Percentiles rank a stretch among this genome's conserved stretches.
These are phyloP conservation scores for Crossoptilon crossoptilon DNA, from an alignment of 2,797 vertebrate genomes.

Conservation along the genomic window DNA sequence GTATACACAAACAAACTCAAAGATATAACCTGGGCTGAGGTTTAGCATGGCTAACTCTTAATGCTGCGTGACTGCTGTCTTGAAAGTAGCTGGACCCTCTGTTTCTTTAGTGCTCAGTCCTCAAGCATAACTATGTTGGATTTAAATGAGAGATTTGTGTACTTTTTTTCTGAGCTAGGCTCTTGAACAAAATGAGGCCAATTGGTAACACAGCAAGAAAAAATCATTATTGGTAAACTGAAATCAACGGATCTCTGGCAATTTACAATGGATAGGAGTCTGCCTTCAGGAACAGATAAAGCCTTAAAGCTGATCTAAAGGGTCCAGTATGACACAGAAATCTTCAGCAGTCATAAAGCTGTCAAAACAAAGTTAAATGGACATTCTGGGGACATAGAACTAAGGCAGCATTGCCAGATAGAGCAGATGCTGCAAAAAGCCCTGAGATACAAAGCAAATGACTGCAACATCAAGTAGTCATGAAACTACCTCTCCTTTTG, in stretches of 20 bases:
- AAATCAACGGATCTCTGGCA: slow-evolving; percentile 14
- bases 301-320: background rate
- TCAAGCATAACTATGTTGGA: background rate
- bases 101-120: background rate
- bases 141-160: background rate
- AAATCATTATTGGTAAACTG: background rate
- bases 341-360: background rate
- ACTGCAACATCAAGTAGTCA: background rate
- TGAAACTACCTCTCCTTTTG: background rate
- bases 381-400: background rate
- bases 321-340: background rate
- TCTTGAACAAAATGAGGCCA: background rate
- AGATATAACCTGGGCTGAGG: background rate
- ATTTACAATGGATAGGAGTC: background rate
- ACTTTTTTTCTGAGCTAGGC: background rate
- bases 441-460: background rate
- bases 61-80: background rate
- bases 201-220: background rate
- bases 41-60: background rate
- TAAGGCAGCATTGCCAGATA: background rate
- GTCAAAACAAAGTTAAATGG: background rate
- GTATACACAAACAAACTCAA: background rate
- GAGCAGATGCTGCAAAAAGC: background rate
- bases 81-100: background rate
- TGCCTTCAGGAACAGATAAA: background rate